Base-by-base conservation (phyloP, 2,113 vertebrate species). In the Numenius arquata region DNA sequence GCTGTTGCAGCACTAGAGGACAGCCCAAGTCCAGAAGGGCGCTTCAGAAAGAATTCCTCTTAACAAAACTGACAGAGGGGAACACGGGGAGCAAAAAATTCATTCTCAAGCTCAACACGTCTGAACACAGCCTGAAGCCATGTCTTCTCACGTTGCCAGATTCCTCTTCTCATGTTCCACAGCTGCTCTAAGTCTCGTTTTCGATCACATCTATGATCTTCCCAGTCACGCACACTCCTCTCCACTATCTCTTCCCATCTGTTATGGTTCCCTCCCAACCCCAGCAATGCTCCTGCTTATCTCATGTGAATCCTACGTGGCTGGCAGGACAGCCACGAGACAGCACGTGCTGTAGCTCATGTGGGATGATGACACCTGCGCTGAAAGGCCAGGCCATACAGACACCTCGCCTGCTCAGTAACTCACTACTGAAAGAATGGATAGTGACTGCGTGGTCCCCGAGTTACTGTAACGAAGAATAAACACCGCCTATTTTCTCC, bases 111-210 rank as follows among this genome's bases (percentile, higher is more conserved):
- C 59, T 56, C 63, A 63, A 17, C n/a, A 41, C 5, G 1, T 9
- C 63, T n/a, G 52, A 48, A 19, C 18, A 20, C 34, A 19, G 52
- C 47, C 67, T 62, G 43, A 67, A 83, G 80, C 22, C 32, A 21
- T 0, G 0, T 15, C 71, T 56, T 63, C 59, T 26, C 50, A 38
- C 36, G 11, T 3, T 4, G 0, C 29, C 58, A 65, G 25, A 30
- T 63, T 58, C 18, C 12, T 55, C 26, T 55, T 58, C 32, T 34
- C 56, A 34, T 4, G 27, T 67, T 62, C 34, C 48, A 36, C 43
- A 63, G 5, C 1, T 9, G 29, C 79, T 53, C 0, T 12, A 67
- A 48, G 16, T 45, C 22, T 56, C 4, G 0, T 17, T n/a, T 70
- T 65, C 1, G 0, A 52, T 18, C 11, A 3, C 22, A 87, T n/a